phyloP scores from a whole-genome alignment of 2,888 invertebrate species.

The Eugnorisma glareosa region DNA sequence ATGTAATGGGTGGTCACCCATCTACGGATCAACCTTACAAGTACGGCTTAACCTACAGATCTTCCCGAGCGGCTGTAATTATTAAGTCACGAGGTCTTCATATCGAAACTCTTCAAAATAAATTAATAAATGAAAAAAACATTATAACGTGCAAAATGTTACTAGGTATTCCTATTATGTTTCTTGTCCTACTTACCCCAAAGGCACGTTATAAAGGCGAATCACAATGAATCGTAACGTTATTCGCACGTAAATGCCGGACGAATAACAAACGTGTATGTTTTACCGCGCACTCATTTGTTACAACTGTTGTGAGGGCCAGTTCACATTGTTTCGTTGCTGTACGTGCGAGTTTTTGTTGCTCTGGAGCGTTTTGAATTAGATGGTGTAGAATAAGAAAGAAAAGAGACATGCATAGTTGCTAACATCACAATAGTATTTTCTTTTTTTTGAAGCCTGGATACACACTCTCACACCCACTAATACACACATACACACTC shows the following conservation, averaged over 20 bases:
- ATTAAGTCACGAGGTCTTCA: too few species aligned
- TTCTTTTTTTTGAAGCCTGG: too few species aligned
- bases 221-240: slow-evolving; percentile 58
- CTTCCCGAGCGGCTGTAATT: neutral
- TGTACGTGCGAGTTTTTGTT: slow-evolving; percentile 15
- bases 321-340: slow-evolving; percentile 1
- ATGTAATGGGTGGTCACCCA: neutral
- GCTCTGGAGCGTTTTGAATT: slow-evolving; percentile 2
- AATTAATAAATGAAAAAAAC: neutral
- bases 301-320: slow-evolving; percentile 36
- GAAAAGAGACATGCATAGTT: neutral
- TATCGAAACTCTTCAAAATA: neutral
- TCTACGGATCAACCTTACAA: neutral
- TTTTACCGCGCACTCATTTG: slow-evolving; percentile 55
- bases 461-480: too few species aligned
- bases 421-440: neutral
- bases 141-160: neutral
- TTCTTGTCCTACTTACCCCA: neutral
- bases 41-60: neutral
- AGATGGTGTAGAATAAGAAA: slow-evolving; percentile 1
- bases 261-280: slow-evolving; percentile 46
- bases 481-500: too few species aligned
- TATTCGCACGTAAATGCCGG: slow-evolving; percentile 47
- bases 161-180: neutral
- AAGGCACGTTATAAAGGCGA: slow-evolving; percentile 33